Evolutionary conservation across 2,113 vertebrate genomes (phyloP).

Genomic region (Pampusana beccarii): DNA sequence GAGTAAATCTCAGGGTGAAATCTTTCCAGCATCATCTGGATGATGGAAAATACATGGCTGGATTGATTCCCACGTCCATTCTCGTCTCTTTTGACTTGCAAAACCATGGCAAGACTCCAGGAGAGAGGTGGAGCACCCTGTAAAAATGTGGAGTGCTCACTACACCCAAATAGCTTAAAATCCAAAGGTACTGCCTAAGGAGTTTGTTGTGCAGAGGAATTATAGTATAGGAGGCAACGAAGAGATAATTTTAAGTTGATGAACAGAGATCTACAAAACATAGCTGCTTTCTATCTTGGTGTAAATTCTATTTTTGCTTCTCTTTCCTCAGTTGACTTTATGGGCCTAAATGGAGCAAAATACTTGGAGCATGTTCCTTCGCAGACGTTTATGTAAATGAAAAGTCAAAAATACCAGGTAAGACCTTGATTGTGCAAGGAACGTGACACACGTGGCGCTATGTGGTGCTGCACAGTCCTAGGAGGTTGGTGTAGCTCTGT

Average conservation of each 20-base stretch:
- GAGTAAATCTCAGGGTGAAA: not conserved
- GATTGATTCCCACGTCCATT: not conserved
- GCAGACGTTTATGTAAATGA: not conserved
- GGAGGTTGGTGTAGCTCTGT: not conserved
- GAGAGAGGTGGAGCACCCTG: not conserved
- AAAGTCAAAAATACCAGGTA: not conserved
- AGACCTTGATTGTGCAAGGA: not conserved
- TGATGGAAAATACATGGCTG: not conserved
- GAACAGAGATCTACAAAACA: not conserved
- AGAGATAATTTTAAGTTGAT: not conserved
- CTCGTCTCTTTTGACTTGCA: not conserved
- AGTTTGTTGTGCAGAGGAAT: not conserved
- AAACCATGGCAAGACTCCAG: not conserved
- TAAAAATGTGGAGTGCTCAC: not conserved
- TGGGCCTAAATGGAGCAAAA: not conserved
- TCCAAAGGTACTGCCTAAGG: not conserved
- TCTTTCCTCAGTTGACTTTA: not conserved
- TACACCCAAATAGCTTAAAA: not conserved
- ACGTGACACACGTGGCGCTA: rapidly evolving
- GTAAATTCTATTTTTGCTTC: not conserved
- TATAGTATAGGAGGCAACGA: not conserved
- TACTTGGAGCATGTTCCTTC: not conserved
- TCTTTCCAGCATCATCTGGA: not conserved
- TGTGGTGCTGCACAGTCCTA: no score
- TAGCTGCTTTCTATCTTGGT: not conserved